Percentiles rank a stretch among this genome's conserved stretches.
These are phyloP conservation scores for Leptocoma aspasia DNA, from an alignment of 2,113 vertebrate genomes.

Conservation along the genomic window DNA sequence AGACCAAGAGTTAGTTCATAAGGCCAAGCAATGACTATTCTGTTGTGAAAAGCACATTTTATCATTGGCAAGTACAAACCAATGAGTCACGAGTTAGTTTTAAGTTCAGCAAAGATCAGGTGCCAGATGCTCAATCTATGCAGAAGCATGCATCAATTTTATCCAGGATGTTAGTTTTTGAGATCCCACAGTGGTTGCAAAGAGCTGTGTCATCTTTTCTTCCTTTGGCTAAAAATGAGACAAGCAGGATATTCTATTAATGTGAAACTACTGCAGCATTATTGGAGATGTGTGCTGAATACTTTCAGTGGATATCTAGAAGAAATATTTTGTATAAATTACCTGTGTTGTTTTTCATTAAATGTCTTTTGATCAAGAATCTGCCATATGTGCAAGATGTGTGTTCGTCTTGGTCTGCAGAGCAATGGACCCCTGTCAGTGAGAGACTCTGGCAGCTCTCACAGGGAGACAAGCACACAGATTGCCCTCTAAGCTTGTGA, in stretches of 20 bases:
- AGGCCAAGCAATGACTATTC: background rate
- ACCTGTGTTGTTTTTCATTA: background rate
- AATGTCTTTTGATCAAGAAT: background rate
- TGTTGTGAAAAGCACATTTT: background rate
- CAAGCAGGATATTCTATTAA: background rate
- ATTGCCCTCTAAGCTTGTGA: background rate
- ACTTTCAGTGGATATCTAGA: background rate
- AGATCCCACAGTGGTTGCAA: background rate
- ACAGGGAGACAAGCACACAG: background rate
- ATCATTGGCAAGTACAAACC: background rate
- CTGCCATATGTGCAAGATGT: background rate
- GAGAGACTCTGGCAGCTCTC: background rate
- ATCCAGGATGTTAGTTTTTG: background rate
- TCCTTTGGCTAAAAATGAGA: background rate
- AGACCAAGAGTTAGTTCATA: background rate
- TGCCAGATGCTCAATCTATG: background rate
- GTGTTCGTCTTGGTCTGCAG: background rate
- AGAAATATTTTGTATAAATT: background rate
- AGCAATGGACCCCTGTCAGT: background rate
- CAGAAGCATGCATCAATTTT: background rate
- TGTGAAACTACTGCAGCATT: background rate
- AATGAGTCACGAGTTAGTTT: background rate
- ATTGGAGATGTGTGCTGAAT: rapidly evolving
- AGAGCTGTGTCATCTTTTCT: background rate
- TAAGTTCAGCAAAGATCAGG: background rate